Evolutionary conservation across 2,888 invertebrate genomes (phyloP), one percentile per base, ranked within the genome.

Genomic region (Lomographa bimaculata): DNA sequence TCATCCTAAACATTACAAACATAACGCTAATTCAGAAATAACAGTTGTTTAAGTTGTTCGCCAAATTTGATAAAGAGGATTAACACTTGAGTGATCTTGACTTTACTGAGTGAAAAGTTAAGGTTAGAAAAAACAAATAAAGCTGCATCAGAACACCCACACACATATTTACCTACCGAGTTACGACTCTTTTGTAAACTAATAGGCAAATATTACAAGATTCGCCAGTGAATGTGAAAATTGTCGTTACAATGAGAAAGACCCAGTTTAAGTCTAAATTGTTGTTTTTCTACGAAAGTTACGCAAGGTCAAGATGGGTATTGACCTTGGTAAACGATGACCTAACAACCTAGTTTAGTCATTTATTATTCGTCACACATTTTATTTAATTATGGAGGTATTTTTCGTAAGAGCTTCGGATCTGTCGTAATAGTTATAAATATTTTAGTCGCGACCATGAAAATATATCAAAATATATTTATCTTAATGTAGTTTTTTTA

Each of bases 51-150:
- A n/a, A n/a, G n/a, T n/a, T n/a, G n/a, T n/a, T n/a, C n/a, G n/a
- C n/a, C n/a, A n/a, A n/a, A n/a, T n/a, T n/a, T n/a, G n/a, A n/a
- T n/a, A n/a, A n/a, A n/a, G n/a, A n/a, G n/a, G n/a, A n/a, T n/a
- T n/a, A n/a, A n/a, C n/a, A n/a, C n/a, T n/a, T n/a, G n/a, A n/a
- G 30, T 32, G 30, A 20, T 27, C 33, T 33, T 39, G 33, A 39
- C 26, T 39, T 26, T 20, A 8, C 8, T 38, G 38, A 38, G 30
- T 38, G 38, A 39, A 32, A 26, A 8, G 3, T 6, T 3, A 24
- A 17, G 9, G 6, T 12, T 3, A 14, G 14, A 14, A 14, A n/a
- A 18, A 29, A 25, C 8, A 27, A 17, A 3, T 20, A 27, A 18
- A 2, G 18, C 30, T 25, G 24, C 30, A 19, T 2, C 14, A 7